Evolutionary conservation across 2,113 vertebrate genomes (phyloP).

Genomic region (Anoura caudifer): DNA sequence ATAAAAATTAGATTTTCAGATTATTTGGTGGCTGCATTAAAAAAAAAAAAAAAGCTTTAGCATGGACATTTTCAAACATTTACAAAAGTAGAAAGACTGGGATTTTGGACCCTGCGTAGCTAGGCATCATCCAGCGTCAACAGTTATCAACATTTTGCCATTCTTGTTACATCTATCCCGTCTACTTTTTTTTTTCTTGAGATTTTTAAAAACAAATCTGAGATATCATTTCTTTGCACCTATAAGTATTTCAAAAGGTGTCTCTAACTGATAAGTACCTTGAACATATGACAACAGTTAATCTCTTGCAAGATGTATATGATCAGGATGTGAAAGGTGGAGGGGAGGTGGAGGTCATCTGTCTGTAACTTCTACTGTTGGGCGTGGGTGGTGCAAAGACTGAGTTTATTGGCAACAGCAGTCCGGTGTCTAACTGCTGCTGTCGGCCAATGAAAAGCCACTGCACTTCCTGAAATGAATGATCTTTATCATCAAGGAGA

Average conservation of each 20-base stretch:
- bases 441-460: neutral
- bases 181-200: neutral
- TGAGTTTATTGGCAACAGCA: neutral
- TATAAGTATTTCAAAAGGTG: slow-evolving; percentile 4
- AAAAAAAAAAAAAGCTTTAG: neutral
- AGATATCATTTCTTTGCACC: neutral
- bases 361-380: neutral
- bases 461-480: neutral
- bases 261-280: neutral
- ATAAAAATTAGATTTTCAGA: neutral
- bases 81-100: neutral
- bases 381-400: neutral
- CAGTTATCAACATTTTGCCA: neutral
- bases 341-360: neutral
- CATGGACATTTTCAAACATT: neutral
- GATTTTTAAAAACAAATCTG: neutral
- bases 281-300: neutral
- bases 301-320: neutral
- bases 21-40: neutral
- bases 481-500: neutral
- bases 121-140: neutral
- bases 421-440: neutral
- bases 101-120: neutral
- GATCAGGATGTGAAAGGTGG: neutral
- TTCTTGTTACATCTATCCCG: neutral